Base-by-base conservation (phyloP, 1,140 invertebrate genomes). In the Leptinotarsa undecemlineata region DNA sequence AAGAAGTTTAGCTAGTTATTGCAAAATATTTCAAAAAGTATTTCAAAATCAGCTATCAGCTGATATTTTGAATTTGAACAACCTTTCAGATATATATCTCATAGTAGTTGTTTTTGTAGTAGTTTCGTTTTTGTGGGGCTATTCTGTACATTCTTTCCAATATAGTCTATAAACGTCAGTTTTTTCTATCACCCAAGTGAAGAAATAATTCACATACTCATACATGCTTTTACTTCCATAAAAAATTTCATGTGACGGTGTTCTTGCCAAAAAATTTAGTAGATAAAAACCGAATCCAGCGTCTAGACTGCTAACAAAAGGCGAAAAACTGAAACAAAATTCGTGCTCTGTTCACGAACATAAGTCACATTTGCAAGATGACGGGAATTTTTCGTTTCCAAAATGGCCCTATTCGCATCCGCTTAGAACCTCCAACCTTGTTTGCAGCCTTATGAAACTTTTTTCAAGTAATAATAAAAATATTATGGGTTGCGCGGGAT, bases 271-370 rank as follows among this genome's bases (percentile, higher is more conserved):
- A 15, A 57, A 57, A 57, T 5, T 57, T 0, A 57, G 51, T 5
- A 17, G 15, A 57, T 57, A 57, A 57, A 57, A 57, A n/a, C n/a
- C 14, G 51, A 57, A 57, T 17, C n/a, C 51, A 57, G 14, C 51
- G 51, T 57, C 51, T 57, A 57, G 51, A 57, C 51, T 15, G 2
- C 15, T 57, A 5, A 57, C 51, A 57, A 57, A 57, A 1, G 51
- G 51, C 51, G 51, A 57, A 57, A 57, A 57, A 57, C 51, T 57
- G 15, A 57, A 57, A 57, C 51, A n/a, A 57, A 57, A 57, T n/a
- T 57, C 51, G 51, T 57, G 4, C 15, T 57, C 3, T 17, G n/a
- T n/a, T 57, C 51, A 15, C 51, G 51, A 17, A 15, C 51, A 57
- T 57, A 57, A 57, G 51, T 57, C 51, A 57, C 51, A 57, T 57